Conservation (phyloP, 2,797 vertebrate species). For the Erpetoichthys calabaricus region DNA sequence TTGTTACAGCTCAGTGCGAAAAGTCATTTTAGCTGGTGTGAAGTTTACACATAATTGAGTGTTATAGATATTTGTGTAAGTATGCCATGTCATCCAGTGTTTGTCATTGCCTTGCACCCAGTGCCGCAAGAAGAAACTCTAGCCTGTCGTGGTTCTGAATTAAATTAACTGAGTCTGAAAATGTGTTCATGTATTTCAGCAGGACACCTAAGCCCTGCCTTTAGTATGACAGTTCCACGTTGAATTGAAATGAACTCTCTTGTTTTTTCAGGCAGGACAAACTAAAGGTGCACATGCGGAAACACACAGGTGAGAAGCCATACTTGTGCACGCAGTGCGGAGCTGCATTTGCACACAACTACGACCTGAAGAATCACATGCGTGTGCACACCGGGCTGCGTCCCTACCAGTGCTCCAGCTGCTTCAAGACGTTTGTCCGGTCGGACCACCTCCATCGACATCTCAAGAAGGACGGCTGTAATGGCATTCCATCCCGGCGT, state of each 20-base stretch:
- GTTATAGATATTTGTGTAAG: too few relatives aligned
- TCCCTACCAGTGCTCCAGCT: conserved; percentile 96
- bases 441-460: conserved; percentile 95
- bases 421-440: conserved; percentile 94
- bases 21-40: too few relatives aligned
- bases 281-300: conserved; percentile 96
- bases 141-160: too few relatives aligned
- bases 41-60: too few relatives aligned
- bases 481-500: conserved; percentile 78
- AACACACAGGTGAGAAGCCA: conserved; percentile 96
- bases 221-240: too few relatives aligned
- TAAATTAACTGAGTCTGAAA: too few relatives aligned
- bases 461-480: conserved; percentile 97
- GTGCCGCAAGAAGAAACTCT: too few relatives aligned
- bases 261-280: conserved; percentile 79
- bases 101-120: too few relatives aligned
- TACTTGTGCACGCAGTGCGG: conserved; percentile 94
- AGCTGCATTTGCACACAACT: conserved; percentile 94
- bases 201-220: too few relatives aligned
- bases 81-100: too few relatives aligned
- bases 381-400: conserved; percentile 91
- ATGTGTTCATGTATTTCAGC: too few relatives aligned
- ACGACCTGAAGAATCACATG: conserved; percentile 99
- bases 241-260: neutral
- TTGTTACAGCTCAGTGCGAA: too few relatives aligned